These are phyloP conservation scores for Clarias macrocephalus DNA, from an alignment of 2,113 vertebrate genomes.

Conservation along the genomic window DNA sequence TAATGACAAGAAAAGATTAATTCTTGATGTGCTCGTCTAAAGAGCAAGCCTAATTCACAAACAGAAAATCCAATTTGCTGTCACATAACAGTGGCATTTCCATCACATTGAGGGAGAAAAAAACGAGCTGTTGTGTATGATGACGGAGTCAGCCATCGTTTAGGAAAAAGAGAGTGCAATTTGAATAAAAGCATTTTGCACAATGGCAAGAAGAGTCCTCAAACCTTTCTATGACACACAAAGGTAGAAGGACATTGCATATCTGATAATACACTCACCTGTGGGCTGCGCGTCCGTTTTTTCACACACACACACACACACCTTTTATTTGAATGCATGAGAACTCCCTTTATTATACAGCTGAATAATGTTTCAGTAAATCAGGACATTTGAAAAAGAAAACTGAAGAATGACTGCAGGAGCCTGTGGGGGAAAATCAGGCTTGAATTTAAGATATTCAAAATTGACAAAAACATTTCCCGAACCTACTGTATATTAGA, in stretches of 20 bases:
- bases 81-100: constrained; percentile 40
- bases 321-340: constrained; percentile 4
- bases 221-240: constrained; percentile 6
- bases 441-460: background rate
- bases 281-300: background rate
- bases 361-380: background rate
- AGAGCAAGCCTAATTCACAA: constrained; percentile 40
- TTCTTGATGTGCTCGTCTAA: constrained; percentile 37
- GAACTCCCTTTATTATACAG: background rate
- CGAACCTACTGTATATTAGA: background rate
- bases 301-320: background rate
- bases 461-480: background rate
- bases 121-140: constrained; percentile 36
- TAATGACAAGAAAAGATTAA: constrained; percentile 51
- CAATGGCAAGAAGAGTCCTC: constrained; percentile 16
- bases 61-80: constrained; percentile 48
- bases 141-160: constrained; percentile 4
- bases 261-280: constrained; percentile 9
- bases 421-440: background rate
- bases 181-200: constrained; percentile 39
- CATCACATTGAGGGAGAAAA: background rate
- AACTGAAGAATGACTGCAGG: background rate
- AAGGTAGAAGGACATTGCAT: constrained; percentile 4
- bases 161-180: constrained; percentile 21
- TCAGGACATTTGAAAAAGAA: constrained; percentile 5